A percentile compares a stretch with the other conserved stretches of the same genome.
phyloP scores from a whole-genome alignment of 2,797 vertebrate genomes.

The Podarcis siculus region DNA sequence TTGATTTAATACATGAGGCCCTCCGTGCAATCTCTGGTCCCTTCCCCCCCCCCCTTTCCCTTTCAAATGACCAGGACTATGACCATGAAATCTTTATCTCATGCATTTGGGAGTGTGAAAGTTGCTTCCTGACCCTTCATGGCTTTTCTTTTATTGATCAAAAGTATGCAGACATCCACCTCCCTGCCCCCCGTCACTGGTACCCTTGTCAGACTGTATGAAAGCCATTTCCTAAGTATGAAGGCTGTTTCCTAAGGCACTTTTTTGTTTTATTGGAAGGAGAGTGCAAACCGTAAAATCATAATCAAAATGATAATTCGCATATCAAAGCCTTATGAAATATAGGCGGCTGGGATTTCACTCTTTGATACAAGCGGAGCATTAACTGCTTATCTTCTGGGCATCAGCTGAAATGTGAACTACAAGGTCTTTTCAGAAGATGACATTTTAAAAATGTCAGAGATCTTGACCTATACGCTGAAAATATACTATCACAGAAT shows the following conservation, averaged over 20 bases:
- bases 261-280: conserved; percentile 43
- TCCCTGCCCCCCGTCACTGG: not conserved
- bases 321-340: conserved; percentile 17
- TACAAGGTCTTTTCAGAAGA: not conserved
- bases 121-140: conserved; percentile 38
- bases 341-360: conserved; percentile 8
- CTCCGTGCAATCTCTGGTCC: not conserved
- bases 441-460: conserved; percentile 31
- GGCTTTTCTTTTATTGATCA: conserved; percentile 54
- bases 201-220: conserved; percentile 6
- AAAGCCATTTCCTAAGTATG: conserved; percentile 9
- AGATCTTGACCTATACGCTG: conserved; percentile 8
- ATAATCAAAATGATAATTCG: conserved; percentile 41
- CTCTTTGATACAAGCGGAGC: not conserved
- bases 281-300: conserved; percentile 42
- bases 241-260: conserved; percentile 35
- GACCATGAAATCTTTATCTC: conserved; percentile 45
- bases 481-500: not conserved
- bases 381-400: not conserved
- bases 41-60: not conserved
- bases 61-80: conserved; percentile 33
- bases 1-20: conserved; percentile 53
- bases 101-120: conserved; percentile 50
- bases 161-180: conserved; percentile 4
- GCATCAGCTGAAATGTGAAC: conserved; percentile 6